Evolutionary conservation across 2,113 vertebrate species (phyloP).

Genomic region (Microcebus lehilahytsara): DNA sequence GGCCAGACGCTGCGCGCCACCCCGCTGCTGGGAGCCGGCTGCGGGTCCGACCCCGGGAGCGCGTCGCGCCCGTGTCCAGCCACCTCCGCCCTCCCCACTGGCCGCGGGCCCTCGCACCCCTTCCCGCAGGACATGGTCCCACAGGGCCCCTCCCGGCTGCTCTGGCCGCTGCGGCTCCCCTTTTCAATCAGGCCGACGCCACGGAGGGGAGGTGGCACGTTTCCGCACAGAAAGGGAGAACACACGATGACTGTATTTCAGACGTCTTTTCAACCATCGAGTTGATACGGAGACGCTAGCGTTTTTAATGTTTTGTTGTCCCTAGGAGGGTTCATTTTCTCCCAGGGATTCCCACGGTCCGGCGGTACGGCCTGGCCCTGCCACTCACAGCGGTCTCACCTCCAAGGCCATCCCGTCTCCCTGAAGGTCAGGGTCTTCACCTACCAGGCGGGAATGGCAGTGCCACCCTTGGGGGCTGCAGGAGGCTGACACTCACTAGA

Average conservation of each 20-base stretch:
- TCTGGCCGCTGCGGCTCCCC: rapidly evolving
- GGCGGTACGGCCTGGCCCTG: background rate
- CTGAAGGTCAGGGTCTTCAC: background rate
- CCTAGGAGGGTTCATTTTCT: background rate
- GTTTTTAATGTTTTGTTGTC: background rate
- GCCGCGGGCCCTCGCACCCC: rapidly evolving
- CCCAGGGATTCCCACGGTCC: rapidly evolving
- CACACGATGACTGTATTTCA: background rate
- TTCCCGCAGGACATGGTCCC: rapidly evolving
- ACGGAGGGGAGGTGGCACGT: background rate
- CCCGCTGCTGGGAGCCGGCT: background rate
- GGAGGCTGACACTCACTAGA: background rate
- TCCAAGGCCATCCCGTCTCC: background rate
- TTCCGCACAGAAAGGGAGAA: background rate
- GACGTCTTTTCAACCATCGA: background rate
- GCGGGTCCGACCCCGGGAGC: no score
- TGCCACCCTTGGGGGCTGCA: rapidly evolving
- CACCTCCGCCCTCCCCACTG: background rate
- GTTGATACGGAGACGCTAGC: rapidly evolving
- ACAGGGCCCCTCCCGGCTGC: background rate
- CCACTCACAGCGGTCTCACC: background rate
- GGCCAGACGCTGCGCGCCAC: background rate
- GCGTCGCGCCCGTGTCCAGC: rapidly evolving
- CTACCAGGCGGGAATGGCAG: rapidly evolving
- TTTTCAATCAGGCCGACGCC: background rate